Percentiles rank a stretch among this genome's conserved stretches.
Evolutionary conservation across 2,888 invertebrate species (phyloP).

Genomic region (Oscheius onirici): DNA sequence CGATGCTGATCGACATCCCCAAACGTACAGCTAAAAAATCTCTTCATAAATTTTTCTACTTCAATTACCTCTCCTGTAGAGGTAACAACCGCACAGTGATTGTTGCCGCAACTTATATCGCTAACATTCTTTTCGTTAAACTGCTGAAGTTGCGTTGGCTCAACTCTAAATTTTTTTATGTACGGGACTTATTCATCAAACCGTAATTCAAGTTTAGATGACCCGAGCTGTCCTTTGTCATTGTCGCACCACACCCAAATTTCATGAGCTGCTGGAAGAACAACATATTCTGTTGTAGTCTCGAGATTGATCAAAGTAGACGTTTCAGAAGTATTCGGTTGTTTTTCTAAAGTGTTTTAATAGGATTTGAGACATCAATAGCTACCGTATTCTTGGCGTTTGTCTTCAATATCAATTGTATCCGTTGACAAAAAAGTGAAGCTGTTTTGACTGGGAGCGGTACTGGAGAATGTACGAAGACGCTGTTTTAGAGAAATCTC

Average conservation of each 20-base stretch:
- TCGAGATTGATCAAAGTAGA: too few species aligned
- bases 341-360: not conserved
- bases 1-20: not conserved
- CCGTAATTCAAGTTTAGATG: not conserved
- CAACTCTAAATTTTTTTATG: not conserved
- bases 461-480: not conserved
- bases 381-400: slow-evolving; percentile 14
- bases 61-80: slow-evolving; percentile 19
- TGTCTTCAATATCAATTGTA: slow-evolving; percentile 18
- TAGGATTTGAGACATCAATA: too few species aligned
- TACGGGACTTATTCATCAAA: not conserved
- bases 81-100: slow-evolving; percentile 5
- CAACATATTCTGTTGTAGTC: not conserved
- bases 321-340: too few species aligned
- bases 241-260: slow-evolving; percentile 20
- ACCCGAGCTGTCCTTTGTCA: slow-evolving; percentile 4
- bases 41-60: not conserved
- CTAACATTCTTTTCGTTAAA: not conserved
- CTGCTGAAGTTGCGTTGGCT: not conserved
- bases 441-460: not conserved
- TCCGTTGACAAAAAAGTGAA: slow-evolving; percentile 20
- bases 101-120: slow-evolving; percentile 6
- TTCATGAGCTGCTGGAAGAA: not conserved
- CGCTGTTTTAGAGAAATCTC: not conserved
- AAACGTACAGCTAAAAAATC: slow-evolving; percentile 14